Evolutionary conservation across 1,140 invertebrate species (phyloP), one percentile per base, ranked within the genome.

Genomic region (Procambarus clarkii): DNA sequence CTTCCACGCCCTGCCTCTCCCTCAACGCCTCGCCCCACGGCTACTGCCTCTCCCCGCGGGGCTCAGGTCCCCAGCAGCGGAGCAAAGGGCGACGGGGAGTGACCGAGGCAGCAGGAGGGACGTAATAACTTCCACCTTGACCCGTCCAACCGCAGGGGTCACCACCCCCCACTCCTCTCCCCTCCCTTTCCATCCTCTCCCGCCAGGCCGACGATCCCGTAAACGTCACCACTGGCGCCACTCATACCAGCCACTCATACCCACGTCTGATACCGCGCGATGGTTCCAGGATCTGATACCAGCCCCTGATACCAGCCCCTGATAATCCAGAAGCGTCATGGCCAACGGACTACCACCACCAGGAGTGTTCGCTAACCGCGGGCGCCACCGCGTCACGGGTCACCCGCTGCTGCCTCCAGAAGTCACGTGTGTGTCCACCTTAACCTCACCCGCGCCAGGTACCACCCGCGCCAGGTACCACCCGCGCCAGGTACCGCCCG

Each of bases 41-140:
- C 58, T 78, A 15, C 34, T 9, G 24, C 50, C 50, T 44, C 34
- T 45, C 46, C 76, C 34, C 34, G 45, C 58, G 50, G 54, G 58
- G 44, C n/a, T 44, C 74, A 79, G 15, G 54, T 13, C 13, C 76
- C 8, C 54, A 11, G 50, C 15, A 54, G 64, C 34, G 85, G 76
- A 34, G 85, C 77, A 91, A 82, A 86, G 84, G 79, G 48, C 60
- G 54, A 11, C 71, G 69, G 18, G 78, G 82, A 91, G 89, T 91
- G 89, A 85, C 89, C 89, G 77, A 87, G 64, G 84, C 64, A 79
- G 85, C 90, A 91, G 90, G 58, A 86, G 84, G 90, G 90, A 74
- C 58, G 90, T 91, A 91, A 91, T 91, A 86, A 91, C 77, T 91
- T 82, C 90, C 90, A 91, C 90, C 90, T 91, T 91, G 90, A 91